Conservation (phyloP, 2,113 vertebrate species). For the Aix galericulata region DNA sequence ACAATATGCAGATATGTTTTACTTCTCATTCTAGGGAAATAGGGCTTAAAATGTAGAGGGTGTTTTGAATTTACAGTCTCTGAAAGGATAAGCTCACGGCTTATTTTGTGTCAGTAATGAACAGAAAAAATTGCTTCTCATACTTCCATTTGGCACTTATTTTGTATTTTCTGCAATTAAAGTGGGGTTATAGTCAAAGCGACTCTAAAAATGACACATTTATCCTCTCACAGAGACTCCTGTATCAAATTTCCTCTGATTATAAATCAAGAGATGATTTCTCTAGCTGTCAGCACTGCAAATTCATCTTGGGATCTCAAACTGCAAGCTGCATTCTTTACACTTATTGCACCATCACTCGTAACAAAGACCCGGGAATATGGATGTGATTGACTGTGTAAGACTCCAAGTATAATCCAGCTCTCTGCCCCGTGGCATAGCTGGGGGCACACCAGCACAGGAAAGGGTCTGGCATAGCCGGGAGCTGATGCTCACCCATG, state of each 20-base stretch:
- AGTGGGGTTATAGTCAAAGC: constrained; percentile 48
- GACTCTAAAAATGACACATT: constrained; percentile 58
- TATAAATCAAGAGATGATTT: constrained; percentile 62
- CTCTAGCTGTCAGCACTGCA: constrained; percentile 60
- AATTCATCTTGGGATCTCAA: constrained; percentile 54
- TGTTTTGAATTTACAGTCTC: constrained; percentile 68
- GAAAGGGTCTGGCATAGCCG: background rate
- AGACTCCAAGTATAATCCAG: background rate
- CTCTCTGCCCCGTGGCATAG: background rate
- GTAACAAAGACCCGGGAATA: background rate
- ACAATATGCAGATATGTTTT: constrained; percentile 64
- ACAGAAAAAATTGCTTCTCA: constrained; percentile 61
- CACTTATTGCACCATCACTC: constrained; percentile 59
- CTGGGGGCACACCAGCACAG: background rate
- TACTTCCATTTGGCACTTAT: constrained; percentile 65
- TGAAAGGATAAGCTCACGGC: constrained; percentile 67
- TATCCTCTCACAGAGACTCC: constrained; percentile 40
- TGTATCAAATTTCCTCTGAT: constrained; percentile 62
- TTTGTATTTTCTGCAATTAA: constrained; percentile 73
- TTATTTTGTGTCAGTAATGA: constrained; percentile 66
- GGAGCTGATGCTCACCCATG: background rate
- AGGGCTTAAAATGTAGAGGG: constrained; percentile 57
- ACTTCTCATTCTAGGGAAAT: constrained; percentile 67
- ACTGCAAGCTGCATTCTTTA: constrained; percentile 67
- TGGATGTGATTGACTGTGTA: background rate